These are phyloP conservation scores for Ataeniobius toweri DNA, from an alignment of 2,797 vertebrate species.

Conservation along the genomic window DNA sequence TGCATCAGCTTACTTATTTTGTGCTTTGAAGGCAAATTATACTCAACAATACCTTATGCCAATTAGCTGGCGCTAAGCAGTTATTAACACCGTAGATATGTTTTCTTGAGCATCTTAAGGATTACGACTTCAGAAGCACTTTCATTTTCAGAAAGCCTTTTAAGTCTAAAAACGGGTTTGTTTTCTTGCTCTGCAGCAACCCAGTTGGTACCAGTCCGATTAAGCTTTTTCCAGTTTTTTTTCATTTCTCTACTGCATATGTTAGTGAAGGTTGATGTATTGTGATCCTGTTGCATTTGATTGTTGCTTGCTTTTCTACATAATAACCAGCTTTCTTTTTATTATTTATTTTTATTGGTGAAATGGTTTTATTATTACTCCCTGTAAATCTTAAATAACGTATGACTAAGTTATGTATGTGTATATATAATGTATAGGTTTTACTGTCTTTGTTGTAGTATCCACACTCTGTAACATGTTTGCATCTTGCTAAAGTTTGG, in stretches of 20 bases:
- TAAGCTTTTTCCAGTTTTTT: constrained; percentile 64
- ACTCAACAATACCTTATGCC: neutral
- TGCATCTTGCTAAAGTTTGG: constrained; percentile 66
- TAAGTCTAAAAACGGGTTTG: constrained; percentile 38
- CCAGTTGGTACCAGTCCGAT: constrained; percentile 70
- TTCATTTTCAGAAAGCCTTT: constrained; percentile 23
- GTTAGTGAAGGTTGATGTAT: constrained; percentile 66
- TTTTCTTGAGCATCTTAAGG: constrained; percentile 24
- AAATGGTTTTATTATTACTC: constrained; percentile 67
- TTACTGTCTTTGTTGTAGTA: constrained; percentile 71
- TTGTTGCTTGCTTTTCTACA: constrained; percentile 72
- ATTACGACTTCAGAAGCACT: constrained; percentile 35
- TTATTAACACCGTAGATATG: neutral
- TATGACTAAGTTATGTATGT: constrained; percentile 82
- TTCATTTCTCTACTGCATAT: constrained; percentile 52
- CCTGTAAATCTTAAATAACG: constrained; percentile 72
- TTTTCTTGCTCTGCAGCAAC: constrained; percentile 41
- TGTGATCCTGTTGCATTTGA: constrained; percentile 70
- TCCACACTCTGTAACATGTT: constrained; percentile 72
- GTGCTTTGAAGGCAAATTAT: neutral
- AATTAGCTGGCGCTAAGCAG: neutral
- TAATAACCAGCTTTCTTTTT: constrained; percentile 62
- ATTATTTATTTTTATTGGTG: constrained; percentile 82
- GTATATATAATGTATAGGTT: constrained; percentile 76
- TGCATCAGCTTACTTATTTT: neutral